Base-by-base conservation (phyloP, 1,140 invertebrate species). In the Tetramorium alpestre region DNA sequence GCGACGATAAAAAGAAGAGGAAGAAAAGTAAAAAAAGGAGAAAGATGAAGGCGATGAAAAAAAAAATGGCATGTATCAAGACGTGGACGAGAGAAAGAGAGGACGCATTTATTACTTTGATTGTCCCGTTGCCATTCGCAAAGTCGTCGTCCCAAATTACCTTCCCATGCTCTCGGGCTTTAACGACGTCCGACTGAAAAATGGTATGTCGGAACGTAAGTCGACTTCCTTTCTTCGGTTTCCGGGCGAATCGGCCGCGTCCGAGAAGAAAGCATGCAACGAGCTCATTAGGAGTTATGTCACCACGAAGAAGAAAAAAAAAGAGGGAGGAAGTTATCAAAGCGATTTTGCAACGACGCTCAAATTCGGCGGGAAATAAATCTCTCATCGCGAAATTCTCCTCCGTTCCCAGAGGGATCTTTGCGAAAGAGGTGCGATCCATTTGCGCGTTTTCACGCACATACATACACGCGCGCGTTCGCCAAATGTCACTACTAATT, bases 191-290 rank as follows among this genome's bases (percentile, higher is more conserved):
- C 33, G 10, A 54, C 5, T 5, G n/a, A 18, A 56, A 22, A 25
- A 54, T 28, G n/a, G 13, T 0, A 16, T 3, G n/a, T 51, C 44
- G 47, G 13, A 13, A 10, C 69, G 16, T 47, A 28, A 11, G 8
- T 5, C 22, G 44, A n/a, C 41, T 67, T 65, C 33, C 44, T 80
- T 33, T 16, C 10, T 16, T 10, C 22, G 8, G 22, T 18, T 67
- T 54, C 44, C 11, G n/a, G 13, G 16, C n/a, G 54, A 58, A 67
- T 67, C 7, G 18, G 62, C 3, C 33, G 28, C 44, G 10, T 5
- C 33, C 58, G 22, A n/a, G 47, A 81, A 38, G 33, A 81, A 81
- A 81, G 77, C 60, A 38, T 60, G 76, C 47, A n/a, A 33, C n/a
- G 4, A 13, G 11, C 38, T 47, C 58, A 8, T 49, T 33, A 41